Evolutionary conservation across 1,140 invertebrate species (phyloP).

Genomic region (Nylanderia fulva): DNA sequence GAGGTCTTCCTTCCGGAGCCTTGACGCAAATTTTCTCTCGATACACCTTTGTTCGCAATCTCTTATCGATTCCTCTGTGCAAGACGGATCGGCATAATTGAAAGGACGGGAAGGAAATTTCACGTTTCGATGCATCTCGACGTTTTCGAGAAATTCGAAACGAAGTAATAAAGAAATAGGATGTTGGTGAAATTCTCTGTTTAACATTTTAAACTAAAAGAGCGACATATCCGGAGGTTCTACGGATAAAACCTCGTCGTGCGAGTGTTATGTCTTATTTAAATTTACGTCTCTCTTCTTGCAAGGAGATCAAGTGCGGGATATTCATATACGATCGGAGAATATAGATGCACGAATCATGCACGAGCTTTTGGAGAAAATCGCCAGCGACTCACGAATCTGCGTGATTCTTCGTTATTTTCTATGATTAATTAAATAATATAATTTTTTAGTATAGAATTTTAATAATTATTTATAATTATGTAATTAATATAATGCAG

Average conservation of each 20-base stretch:
- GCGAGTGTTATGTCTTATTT: background rate
- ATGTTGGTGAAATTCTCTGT: background rate
- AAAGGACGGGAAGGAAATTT: conserved; percentile 28
- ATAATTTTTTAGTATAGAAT: too few relatives aligned
- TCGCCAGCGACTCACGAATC: background rate
- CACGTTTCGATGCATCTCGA: conserved; percentile 4
- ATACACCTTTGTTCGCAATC: conserved; percentile 5
- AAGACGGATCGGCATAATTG: conserved; percentile 57
- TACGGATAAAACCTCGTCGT: background rate
- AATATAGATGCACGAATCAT: background rate
- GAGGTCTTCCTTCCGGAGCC: conserved; percentile 5
- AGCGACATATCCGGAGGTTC: background rate
- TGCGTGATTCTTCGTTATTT: background rate
- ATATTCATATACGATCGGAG: background rate
- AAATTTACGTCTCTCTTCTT: background rate
- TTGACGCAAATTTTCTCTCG: background rate
- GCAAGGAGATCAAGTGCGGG: too few relatives aligned
- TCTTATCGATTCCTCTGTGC: background rate
- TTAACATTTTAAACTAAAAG: conserved; percentile 25
- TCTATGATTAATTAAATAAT: too few relatives aligned
- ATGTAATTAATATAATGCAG: too few relatives aligned
- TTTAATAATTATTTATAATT: too few relatives aligned
- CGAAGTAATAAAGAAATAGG: background rate
- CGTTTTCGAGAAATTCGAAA: conserved; percentile 17
- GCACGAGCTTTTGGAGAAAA: background rate